These are phyloP conservation scores for Phalacrocorax pelagicus DNA, from an alignment of 2,113 vertebrate species.

Conservation along the genomic window DNA sequence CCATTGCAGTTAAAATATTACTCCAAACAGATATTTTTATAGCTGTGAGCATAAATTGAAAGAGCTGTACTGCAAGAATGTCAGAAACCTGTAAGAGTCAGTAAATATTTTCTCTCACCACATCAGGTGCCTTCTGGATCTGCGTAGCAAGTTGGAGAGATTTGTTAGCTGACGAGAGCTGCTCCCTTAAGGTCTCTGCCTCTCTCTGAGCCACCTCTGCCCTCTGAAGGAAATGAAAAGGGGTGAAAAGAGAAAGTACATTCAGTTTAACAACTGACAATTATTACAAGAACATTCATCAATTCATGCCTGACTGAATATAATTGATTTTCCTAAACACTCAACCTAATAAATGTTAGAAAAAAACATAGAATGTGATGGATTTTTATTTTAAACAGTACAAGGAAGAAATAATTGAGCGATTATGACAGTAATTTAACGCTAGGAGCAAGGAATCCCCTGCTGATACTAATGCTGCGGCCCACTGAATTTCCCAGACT, in stretches of 20 bases:
- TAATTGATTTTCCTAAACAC: slow-evolving; percentile 91
- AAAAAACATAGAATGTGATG: slow-evolving; percentile 84
- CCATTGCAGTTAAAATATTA: background rate
- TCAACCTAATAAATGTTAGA: slow-evolving; percentile 86
- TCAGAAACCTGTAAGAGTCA: slow-evolving; percentile 23
- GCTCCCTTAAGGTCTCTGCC: slow-evolving; percentile 89
- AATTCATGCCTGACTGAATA: slow-evolving; percentile 84
- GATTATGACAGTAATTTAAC: slow-evolving; percentile 91
- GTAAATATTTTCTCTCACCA: slow-evolving; percentile 81
- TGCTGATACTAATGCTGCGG: slow-evolving; percentile 84
- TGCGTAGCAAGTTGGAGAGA: slow-evolving; percentile 88
- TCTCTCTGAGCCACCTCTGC: slow-evolving; percentile 94
- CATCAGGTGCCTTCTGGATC: slow-evolving; percentile 87
- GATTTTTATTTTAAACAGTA: slow-evolving; percentile 89
- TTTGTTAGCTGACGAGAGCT: slow-evolving; percentile 91
- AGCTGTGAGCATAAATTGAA: background rate
- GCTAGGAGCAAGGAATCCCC: slow-evolving; percentile 87
- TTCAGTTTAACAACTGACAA: slow-evolving; percentile 85
- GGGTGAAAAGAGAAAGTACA: slow-evolving; percentile 78
- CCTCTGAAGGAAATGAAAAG: slow-evolving; percentile 84
- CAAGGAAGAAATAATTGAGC: slow-evolving; percentile 88
- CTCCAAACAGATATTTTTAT: slow-evolving; percentile 15
- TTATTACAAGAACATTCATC: slow-evolving; percentile 88
- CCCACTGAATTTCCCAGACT: slow-evolving; percentile 86
- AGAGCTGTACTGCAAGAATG: background rate